Percentiles rank a stretch among this genome's conserved stretches.
Evolutionary conservation across 2,888 invertebrate species (phyloP).

Genomic region (Polyploca ridens): DNA sequence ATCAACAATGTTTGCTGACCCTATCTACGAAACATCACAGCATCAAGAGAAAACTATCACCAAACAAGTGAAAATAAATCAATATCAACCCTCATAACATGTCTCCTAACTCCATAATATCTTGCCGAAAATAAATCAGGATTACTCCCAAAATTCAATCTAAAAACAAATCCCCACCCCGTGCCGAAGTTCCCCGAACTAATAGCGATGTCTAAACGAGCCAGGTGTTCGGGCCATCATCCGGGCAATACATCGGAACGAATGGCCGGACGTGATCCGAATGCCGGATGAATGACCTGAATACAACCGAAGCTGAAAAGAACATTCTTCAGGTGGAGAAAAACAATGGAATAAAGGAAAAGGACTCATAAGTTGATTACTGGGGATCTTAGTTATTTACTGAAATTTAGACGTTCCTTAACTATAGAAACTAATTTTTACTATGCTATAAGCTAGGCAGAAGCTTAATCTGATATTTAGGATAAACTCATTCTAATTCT

Average conservation of each 20-base stretch:
- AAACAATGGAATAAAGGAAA: background rate
- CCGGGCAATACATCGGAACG: slow-evolving; percentile 72
- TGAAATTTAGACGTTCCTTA: no score
- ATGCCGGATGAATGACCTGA: slow-evolving; percentile 58
- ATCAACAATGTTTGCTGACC: no score
- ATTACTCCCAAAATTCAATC: slow-evolving; percentile 44
- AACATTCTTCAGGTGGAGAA: slow-evolving; percentile 18
- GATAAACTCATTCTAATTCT: no score
- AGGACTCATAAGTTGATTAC: background rate
- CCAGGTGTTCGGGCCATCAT: slow-evolving; percentile 70
- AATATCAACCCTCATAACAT: slow-evolving; percentile 15
- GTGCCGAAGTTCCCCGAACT: slow-evolving; percentile 11
- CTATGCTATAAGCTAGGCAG: no score
- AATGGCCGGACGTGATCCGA: slow-evolving; percentile 75
- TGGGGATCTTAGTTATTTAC: no score
- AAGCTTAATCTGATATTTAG: no score
- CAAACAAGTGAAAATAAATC: slow-evolving; percentile 13
- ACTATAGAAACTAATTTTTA: no score
- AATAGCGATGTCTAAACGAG: slow-evolving; percentile 43
- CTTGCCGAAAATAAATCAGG: slow-evolving; percentile 18
- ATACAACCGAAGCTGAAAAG: slow-evolving; percentile 30
- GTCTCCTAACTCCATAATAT: slow-evolving; percentile 5
- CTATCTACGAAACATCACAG: background rate
- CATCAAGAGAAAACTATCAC: slow-evolving; percentile 19
- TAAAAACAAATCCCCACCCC: slow-evolving; percentile 39